A percentile compares a stretch with the other conserved stretches of the same genome.
These are phyloP conservation scores for Hippasteria phrygiana DNA, from an alignment of 53 echinoderm and acorn worm genomes.

Conservation along the genomic window DNA sequence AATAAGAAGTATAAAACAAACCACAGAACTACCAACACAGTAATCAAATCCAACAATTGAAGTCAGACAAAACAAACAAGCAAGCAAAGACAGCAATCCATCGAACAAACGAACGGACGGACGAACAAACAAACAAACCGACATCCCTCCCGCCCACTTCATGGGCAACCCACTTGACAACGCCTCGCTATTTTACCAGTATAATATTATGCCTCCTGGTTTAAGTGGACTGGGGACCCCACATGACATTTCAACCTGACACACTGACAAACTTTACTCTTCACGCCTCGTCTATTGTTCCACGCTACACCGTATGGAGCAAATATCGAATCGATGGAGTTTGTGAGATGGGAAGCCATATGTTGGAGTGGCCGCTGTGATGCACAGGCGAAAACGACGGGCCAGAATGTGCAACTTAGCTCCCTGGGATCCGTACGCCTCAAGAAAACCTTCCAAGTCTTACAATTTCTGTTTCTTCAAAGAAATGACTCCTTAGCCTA, in stretches of 20 bases:
- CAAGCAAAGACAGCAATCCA: not conserved
- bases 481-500: no score
- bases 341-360: not conserved
- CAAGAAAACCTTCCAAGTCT: no score
- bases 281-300: not conserved
- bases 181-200: not conserved
- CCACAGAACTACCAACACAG: not conserved
- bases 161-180: not conserved
- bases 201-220: not conserved
- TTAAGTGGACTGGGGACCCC: not conserved
- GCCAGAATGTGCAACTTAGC: not conserved
- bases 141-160: not conserved
- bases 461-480: no score
- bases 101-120: not conserved
- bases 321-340: not conserved
- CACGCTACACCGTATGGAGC: not conserved
- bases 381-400: not conserved
- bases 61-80: not conserved
- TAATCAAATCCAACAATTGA: not conserved
- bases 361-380: not conserved
- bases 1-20: not conserved
- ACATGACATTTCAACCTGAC: not conserved
- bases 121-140: not conserved
- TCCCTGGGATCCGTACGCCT: no score
- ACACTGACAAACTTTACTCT: slow-evolving; percentile 43